Conservation (phyloP, 1,140 invertebrate species). For the Marisa cornuarietis region DNA sequence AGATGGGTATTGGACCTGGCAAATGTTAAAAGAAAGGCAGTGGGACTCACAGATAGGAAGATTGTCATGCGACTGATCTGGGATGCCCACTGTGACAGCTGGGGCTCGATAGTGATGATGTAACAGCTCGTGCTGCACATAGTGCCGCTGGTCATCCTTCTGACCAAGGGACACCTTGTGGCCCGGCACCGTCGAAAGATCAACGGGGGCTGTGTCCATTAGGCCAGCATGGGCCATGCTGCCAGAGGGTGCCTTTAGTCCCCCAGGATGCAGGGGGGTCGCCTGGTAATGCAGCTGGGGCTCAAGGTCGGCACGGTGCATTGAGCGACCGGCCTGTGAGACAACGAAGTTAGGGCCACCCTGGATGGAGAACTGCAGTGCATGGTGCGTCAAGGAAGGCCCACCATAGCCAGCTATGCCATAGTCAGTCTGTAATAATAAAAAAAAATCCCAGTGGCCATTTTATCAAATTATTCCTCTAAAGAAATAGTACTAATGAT, state of each 20-base stretch:
- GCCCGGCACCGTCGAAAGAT: constrained; percentile 7
- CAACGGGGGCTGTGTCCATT: constrained; percentile 27
- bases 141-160: constrained; percentile 16
- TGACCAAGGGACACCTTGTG: constrained; percentile 11
- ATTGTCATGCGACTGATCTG: constrained; percentile 48
- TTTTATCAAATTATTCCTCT: no score
- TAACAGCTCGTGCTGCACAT: constrained; percentile 11
- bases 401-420: constrained; percentile 28
- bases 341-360: constrained; percentile 31
- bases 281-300: constrained; percentile 10
- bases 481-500: no score
- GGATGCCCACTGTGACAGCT: constrained; percentile 44
- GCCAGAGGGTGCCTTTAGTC: neutral
- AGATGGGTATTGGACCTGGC: no score
- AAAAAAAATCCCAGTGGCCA: neutral
- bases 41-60: constrained; percentile 10
- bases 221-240: constrained; percentile 25
- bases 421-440: constrained; percentile 22
- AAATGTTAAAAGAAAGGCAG: no score
- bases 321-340: constrained; percentile 30
- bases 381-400: constrained; percentile 33
- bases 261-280: constrained; percentile 12
- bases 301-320: constrained; percentile 33
- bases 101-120: neutral
- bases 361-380: constrained; percentile 34